Conservation (phyloP, 2,113 vertebrate species). For the Mormyrus lacerda region DNA sequence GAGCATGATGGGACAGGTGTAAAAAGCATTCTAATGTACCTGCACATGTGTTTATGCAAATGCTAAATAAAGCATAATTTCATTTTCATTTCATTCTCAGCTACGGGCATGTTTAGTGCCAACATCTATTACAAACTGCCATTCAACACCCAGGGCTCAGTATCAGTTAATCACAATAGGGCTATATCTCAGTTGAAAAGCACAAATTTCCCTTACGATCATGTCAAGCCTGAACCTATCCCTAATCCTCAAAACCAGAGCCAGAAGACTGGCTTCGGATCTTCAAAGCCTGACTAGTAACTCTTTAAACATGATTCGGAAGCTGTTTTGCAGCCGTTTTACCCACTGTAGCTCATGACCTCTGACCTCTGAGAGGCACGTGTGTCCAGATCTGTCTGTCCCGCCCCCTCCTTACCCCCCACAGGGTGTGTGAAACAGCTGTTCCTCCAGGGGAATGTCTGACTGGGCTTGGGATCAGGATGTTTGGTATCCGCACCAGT, state of each 20-base stretch:
- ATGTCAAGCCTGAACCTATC: neutral
- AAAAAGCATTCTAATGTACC: neutral
- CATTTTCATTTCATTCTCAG: neutral
- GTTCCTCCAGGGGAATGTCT: neutral
- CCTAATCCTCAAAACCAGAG: neutral
- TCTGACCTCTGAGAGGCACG: neutral
- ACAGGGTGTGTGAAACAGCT: neutral
- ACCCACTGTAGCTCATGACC: neutral
- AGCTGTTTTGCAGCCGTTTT: neutral
- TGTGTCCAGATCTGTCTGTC: neutral
- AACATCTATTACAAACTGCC: neutral
- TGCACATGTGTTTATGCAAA: neutral
- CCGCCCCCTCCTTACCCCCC: neutral
- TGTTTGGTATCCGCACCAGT: neutral
- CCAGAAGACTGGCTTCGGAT: neutral
- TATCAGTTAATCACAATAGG: neutral
- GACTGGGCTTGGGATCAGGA: neutral
- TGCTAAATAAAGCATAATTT: neutral
- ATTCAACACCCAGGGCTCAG: neutral
- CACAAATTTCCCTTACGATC: neutral
- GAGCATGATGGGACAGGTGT: neutral
- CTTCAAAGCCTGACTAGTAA: neutral
- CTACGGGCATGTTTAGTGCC: neutral
- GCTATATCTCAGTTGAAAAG: neutral
- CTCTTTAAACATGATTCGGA: neutral